These are phyloP conservation scores for Scyliorhinus canicula DNA, from an alignment of 2,797 vertebrate genomes.

Conservation along the genomic window DNA sequence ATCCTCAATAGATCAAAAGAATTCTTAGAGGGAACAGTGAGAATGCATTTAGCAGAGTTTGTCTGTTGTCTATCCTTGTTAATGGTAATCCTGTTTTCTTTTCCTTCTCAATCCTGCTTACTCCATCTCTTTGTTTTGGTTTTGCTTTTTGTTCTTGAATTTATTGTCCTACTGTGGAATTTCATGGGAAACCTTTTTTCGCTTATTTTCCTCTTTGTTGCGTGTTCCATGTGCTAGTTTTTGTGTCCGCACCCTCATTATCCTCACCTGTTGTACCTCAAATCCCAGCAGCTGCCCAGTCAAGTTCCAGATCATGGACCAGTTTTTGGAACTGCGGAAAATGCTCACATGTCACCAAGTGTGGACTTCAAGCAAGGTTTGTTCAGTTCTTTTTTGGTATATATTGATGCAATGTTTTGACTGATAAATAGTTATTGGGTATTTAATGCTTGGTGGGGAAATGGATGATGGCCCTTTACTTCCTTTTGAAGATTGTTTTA, in stretches of 20 bases:
- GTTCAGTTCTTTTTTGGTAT: constrained; percentile 51
- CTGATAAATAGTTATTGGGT: not conserved
- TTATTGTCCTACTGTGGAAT: constrained; percentile 19
- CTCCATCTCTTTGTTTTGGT: constrained; percentile 43
- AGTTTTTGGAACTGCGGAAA: constrained; percentile 62
- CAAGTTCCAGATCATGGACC: constrained; percentile 65
- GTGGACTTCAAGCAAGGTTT: constrained; percentile 70
- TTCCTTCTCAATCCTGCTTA: constrained; percentile 48
- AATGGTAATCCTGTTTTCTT: constrained; percentile 55
- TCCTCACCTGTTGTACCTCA: constrained; percentile 87
- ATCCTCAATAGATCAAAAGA: not conserved
- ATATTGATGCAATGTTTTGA: constrained; percentile 40
- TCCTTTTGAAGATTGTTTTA: not conserved
- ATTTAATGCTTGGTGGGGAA: not conserved
- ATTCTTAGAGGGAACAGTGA: constrained; percentile 42
- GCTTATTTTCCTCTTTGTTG: constrained; percentile 41
- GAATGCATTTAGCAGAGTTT: constrained; percentile 47
- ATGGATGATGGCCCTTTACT: not conserved
- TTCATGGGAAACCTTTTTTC: constrained; percentile 15
- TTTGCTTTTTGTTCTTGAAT: constrained; percentile 41
- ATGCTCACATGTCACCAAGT: constrained; percentile 54
- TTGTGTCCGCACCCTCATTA: constrained; percentile 72
- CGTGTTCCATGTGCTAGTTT: constrained; percentile 63
- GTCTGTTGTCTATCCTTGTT: constrained; percentile 47
- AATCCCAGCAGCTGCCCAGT: constrained; percentile 81